Evolutionary conservation across 1,140 invertebrate genomes (phyloP).

Genomic region (Pseudomyrmex cubaensis): DNA sequence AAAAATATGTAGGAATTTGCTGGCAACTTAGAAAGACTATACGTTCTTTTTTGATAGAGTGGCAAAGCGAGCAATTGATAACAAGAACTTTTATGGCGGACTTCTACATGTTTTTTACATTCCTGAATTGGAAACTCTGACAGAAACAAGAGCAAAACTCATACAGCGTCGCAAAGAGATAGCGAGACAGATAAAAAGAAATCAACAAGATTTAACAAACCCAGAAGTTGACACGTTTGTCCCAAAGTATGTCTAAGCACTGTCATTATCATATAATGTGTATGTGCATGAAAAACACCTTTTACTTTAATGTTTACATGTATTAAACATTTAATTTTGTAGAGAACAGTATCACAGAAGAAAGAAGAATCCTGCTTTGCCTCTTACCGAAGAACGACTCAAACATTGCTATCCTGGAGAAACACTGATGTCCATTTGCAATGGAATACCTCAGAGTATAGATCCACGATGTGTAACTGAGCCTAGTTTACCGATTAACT

Average conservation of each 20-base stretch:
- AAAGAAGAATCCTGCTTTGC: constrained; percentile 75
- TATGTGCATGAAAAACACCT: background rate
- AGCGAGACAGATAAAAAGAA: constrained; percentile 74
- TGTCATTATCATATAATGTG: background rate
- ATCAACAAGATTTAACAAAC: constrained; percentile 74
- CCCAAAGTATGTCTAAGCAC: constrained; percentile 69
- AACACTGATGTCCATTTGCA: constrained; percentile 72
- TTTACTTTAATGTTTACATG: background rate
- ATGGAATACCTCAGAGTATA: constrained; percentile 72
- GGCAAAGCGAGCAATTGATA: constrained; percentile 93
- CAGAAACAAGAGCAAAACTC: constrained; percentile 92
- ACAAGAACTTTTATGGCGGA: constrained; percentile 94
- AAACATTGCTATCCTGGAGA: constrained; percentile 72
- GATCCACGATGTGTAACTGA: constrained; percentile 73
- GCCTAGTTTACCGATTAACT: constrained; percentile 71
- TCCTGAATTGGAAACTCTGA: constrained; percentile 92
- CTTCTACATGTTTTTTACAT: constrained; percentile 95
- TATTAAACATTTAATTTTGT: constrained; percentile 46
- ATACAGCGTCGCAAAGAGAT: constrained; percentile 89
- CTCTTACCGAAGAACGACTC: constrained; percentile 74
- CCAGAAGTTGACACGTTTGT: constrained; percentile 74
- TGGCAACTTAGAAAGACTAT: constrained; percentile 26
- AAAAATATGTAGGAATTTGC: background rate
- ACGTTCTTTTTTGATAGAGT: constrained; percentile 85
- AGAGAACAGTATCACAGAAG: constrained; percentile 78